Evolutionary conservation across 2,888 invertebrate species (phyloP), one percentile per base, ranked within the genome.

Genomic region (Apamea crenata): DNA sequence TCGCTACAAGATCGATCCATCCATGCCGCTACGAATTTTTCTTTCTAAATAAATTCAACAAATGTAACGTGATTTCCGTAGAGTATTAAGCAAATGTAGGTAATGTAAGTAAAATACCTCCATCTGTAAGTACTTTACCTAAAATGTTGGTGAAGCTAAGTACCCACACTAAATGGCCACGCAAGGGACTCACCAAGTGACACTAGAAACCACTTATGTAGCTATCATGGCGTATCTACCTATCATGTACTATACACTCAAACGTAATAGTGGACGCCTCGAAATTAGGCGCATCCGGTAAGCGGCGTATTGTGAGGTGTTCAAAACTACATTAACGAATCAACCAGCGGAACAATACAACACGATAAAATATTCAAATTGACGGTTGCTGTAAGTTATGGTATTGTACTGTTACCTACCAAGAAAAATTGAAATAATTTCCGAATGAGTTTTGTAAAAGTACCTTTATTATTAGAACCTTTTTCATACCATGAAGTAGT

Each of bases 241-340:
- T 85, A 88, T 83, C 81, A 74, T 73, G 82, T 83, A 84, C 82
- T 81, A 81, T 88, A 84, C 86, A 85, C 78, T 79, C 86, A 83
- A 84, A 79, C 82, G 80, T 84, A 81, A 86, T 83, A 86, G 82
- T 84, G 78, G 78, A 82, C 82, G 82, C 77, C 77, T 80, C 81
- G 63, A 81, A 88, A 86, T 87, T 88, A 87, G 85, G 67, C 67
- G 74, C 87, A 87, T 89, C 88, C 88, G 89, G 82, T 53, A 77
- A 80, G 80, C 83, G 71, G 69, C 65, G 76, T 78, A 78, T 78
- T 86, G 85, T 74, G 80, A 89, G 90, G 88, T 89, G 88, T 89
- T 89, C 90, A 89, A 88, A 89, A 88, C 77, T 78, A 89, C 89
- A 89, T 89, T 88, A 89, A 82, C 77, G 77, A 84, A 85, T 76